Evolutionary conservation across 64 coral and sea anemone species (phyloP), one percentile per base, ranked within the genome.

Genomic region (Porites australiensis): DNA sequence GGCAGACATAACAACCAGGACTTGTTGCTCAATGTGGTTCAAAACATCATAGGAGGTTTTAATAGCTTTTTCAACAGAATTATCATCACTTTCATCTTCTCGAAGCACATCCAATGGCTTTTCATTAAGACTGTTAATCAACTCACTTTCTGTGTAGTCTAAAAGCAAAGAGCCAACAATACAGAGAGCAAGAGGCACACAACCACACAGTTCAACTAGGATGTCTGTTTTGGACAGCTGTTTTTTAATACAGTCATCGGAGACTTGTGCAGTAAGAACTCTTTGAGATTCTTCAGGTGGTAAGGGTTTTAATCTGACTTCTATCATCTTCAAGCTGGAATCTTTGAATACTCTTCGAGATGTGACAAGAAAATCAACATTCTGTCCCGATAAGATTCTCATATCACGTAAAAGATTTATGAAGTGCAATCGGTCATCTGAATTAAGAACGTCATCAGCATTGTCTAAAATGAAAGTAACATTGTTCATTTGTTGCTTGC

Each of bases 351-450:
- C 37, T 13, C 15, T 86, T 52, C 90, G 54, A 10, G 90, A 74
- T 0, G 90, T 92, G n/a, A 92, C 4, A 19, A 92, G 64, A 85
- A 92, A 92, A 18, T 18, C 63, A 47, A 92, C 82, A 83, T 20
- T 74, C 19, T 65, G 15, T 64, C 59, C 68, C 21, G 90, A 85
- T 20, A 67, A 74, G 54, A 45, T 86, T n/a, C 90, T 92, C 79
- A 92, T 75, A 13, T 92, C 90, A n/a, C 11, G 58, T 70, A 92
- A 74, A 19, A 85, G 50, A 37, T 48, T 85, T 8, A 75, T 12
- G 48, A 92, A 92, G 5, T 23, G 13, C n/a, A 19, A 16, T 53
- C 82, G 80, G 4, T 72, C 65, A 8, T 71, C 37, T 50, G 64
- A 79, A 58, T 92, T 69, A 10, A 92, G 71, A 47, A 59, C 80